Evolutionary conservation across 2,888 invertebrate genomes (phyloP).

Genomic region (Heliconius aoede): DNA sequence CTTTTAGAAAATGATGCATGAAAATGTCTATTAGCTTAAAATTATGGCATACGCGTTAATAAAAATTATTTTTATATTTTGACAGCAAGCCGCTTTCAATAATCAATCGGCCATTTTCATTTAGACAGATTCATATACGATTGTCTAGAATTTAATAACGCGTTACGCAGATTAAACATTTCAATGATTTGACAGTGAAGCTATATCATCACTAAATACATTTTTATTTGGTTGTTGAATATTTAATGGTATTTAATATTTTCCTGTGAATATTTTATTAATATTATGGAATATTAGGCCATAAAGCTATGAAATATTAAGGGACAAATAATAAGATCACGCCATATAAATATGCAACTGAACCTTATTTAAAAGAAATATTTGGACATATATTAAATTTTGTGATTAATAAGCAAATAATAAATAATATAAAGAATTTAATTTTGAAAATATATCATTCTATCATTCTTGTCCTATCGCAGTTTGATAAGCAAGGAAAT

Average conservation of each 20-base stretch:
- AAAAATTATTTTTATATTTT: constrained; percentile 74
- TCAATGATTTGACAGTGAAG: not conserved
- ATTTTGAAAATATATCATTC: not conserved
- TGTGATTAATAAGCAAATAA: not conserved
- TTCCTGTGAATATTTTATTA: not conserved
- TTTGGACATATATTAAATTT: no score
- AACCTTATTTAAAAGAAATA: no score
- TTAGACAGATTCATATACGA: constrained; percentile 50
- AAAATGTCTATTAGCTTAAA: constrained; percentile 56
- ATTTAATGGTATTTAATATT: not conserved
- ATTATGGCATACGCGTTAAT: constrained; percentile 61
- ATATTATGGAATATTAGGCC: not conserved
- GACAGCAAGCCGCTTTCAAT: constrained; percentile 82
- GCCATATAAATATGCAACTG: not conserved
- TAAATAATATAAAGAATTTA: not conserved
- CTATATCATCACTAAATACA: not conserved
- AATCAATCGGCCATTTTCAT: constrained; percentile 79
- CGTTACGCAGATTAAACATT: not conserved
- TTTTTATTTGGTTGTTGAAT: no score
- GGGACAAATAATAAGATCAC: not conserved
- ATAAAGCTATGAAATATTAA: not conserved
- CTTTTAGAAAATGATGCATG: constrained; percentile 55
- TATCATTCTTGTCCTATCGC: no score
- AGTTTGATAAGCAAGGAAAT: not conserved
- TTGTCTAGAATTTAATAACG: not conserved